These are phyloP conservation scores for Prolemur simus DNA, from an alignment of 2,113 vertebrate species.

Conservation along the genomic window DNA sequence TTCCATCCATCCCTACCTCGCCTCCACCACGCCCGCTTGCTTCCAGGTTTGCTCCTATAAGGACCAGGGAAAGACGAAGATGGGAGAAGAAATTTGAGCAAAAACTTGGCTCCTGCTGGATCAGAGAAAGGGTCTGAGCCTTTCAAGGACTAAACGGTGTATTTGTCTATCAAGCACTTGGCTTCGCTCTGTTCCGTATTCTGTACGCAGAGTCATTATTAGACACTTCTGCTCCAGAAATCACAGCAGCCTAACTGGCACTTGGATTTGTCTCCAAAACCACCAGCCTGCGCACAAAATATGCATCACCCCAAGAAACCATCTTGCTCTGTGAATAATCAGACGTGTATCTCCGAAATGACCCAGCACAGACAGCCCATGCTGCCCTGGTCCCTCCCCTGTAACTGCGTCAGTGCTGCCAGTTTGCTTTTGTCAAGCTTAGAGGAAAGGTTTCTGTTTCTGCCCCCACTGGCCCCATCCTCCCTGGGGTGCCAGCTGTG, in stretches of 20 bases:
- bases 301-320: neutral
- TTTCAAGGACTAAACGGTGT: neutral
- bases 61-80: neutral
- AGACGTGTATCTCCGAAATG: neutral
- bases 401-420: neutral
- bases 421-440: neutral
- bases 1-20: neutral
- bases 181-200: neutral
- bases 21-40: neutral
- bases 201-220: neutral
- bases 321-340: neutral
- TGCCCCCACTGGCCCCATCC: neutral
- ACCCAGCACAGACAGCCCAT: rapidly evolving
- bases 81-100: neutral
- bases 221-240: neutral
- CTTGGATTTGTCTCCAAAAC: neutral
- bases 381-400: neutral
- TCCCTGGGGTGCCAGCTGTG: neutral
- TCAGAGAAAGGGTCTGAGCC: neutral
- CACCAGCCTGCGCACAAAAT: neutral
- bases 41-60: neutral
- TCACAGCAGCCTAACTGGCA: neutral
- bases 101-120: neutral
- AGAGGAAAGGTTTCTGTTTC: neutral
- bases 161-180: neutral